Conservation (phyloP, 1,140 invertebrate species). For the Gonioctena quinquepunctata region DNA sequence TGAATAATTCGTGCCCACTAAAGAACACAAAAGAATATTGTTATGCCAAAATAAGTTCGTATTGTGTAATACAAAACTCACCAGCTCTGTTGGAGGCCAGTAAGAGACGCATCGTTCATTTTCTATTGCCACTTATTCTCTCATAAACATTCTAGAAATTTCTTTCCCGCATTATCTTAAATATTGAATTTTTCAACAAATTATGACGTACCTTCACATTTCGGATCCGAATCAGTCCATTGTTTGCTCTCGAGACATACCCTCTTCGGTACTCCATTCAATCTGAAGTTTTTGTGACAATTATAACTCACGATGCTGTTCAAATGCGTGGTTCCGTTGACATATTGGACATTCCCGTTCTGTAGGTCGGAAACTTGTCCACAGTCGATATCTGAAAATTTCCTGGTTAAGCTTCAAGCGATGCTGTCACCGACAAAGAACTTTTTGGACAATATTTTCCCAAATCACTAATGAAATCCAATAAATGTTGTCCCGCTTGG, state of each 20-base stretch:
- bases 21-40: too few species aligned
- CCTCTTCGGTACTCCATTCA: slow-evolving; percentile 73
- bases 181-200: too few species aligned
- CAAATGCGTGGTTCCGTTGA: slow-evolving; percentile 77
- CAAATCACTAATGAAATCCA: too few species aligned
- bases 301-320: slow-evolving; percentile 78
- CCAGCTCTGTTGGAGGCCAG: too few species aligned
- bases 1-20: too few species aligned
- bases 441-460: neutral
- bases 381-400: slow-evolving; percentile 82
- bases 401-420: neutral
- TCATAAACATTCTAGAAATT: too few species aligned
- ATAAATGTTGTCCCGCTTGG: too few species aligned
- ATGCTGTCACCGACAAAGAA: neutral
- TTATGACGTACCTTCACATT: slow-evolving; percentile 76
- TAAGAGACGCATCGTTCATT: too few species aligned
- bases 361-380: slow-evolving; percentile 78
- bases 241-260: slow-evolving; percentile 74
- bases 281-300: slow-evolving; percentile 78
- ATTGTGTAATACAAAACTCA: too few species aligned
- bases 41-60: too few species aligned
- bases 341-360: slow-evolving; percentile 78
- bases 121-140: too few species aligned
- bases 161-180: too few species aligned
- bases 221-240: slow-evolving; percentile 83